Evolutionary conservation across 2,113 vertebrate species (phyloP), one percentile per base, ranked within the genome.

Genomic region (Paradoxurus hermaphroditus): DNA sequence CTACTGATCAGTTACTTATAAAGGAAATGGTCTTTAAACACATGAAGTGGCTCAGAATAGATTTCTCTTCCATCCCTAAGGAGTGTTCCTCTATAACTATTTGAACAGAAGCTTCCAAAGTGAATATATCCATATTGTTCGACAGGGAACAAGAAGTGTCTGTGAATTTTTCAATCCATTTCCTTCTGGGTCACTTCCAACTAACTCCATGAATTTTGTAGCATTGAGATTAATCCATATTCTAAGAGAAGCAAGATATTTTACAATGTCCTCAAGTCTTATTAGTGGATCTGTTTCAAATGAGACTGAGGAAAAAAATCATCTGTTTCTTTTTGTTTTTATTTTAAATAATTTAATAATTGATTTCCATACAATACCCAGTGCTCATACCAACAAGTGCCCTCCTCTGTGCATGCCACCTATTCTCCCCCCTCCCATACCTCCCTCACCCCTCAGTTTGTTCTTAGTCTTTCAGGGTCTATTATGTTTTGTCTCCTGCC

Each of bases 41-140:
- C 87, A 97, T 96, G 56, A 68, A 88, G 44, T 31, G 23, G 36
- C 95, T 98, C 84, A 94, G 90, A 98, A 97, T 44, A 97, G 90
- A 97, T 97, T 62, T 96, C 86, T 67, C 12, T 56, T 56, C 39
- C 73, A 56, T 97, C 70, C 86, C 86, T 25, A 0, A 56, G 41
- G 91, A 97, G 39, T 41, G 4, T 72, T 97, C 63, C 88, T 93
- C 3, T 88, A 77, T 97, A 97, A 79, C 87, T 92, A 41, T 90
- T 44, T 90, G 85, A 95, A 75, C 86, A 95, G 46, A 49, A 97
- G 51, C 85, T 97, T 98, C 81, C 39, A 90, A 98, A 82, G 14
- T 56, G 95, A 72, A 82, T 36, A 31, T 83, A 90, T 93, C 53
- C 56, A 68, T 77, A 96, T 95, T 97, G 36, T 82, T 94, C 18